phyloP scores from a whole-genome alignment of 2,797 vertebrate species.

The Spinus olivaceus region DNA sequence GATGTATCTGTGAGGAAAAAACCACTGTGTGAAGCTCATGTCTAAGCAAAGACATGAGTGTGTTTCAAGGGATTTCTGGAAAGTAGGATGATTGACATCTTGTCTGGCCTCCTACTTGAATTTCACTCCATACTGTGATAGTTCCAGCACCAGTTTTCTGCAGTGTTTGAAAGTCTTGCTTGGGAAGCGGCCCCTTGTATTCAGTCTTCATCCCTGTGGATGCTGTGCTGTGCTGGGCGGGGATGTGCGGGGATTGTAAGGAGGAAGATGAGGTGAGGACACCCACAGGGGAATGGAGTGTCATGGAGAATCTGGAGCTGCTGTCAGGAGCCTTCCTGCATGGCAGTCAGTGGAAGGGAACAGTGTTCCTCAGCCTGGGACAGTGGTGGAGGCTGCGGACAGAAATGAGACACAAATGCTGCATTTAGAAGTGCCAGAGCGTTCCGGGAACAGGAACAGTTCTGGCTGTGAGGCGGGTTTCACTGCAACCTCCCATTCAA shows the following conservation, averaged over 20 bases:
- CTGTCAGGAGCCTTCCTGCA: background rate
- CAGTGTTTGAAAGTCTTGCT: background rate
- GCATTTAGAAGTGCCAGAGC: accelerated
- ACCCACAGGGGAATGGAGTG: background rate
- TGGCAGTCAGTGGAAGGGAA: accelerated
- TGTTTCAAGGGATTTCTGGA: background rate
- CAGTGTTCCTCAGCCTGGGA: background rate
- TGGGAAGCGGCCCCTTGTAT: background rate
- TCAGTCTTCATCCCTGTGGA: background rate
- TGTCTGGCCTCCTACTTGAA: background rate
- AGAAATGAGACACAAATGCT: accelerated
- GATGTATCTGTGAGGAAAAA: background rate
- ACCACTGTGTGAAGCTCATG: accelerated
- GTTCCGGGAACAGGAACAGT: background rate
- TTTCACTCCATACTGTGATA: background rate
- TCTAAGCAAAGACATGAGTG: background rate
- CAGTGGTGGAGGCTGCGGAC: accelerated
- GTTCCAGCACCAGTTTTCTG: background rate
- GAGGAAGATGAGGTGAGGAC: background rate
- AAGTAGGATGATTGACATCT: background rate
- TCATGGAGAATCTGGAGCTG: background rate
- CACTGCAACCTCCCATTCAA: background rate
- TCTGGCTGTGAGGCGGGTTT: background rate
- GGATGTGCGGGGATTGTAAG: accelerated
- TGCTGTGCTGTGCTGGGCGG: background rate